Evolutionary conservation across 2,888 invertebrate genomes (phyloP), one percentile per base, ranked within the genome.

Genomic region (Platerodrilus igneus): DNA sequence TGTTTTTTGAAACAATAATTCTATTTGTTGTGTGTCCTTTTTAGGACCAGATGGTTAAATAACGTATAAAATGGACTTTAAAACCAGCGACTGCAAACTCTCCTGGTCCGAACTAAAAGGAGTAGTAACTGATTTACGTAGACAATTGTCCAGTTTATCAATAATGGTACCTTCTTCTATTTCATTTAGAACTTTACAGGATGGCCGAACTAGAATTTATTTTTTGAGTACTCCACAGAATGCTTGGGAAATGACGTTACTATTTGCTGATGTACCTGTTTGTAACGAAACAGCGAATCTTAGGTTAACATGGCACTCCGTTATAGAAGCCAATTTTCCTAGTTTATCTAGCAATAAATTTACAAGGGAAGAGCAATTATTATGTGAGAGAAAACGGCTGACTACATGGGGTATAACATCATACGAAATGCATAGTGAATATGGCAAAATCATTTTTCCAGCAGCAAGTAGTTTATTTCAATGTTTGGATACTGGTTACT

Each of bases 371-470:
- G 93, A 94, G 63, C 91, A 93, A 64, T 67, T 96, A 33, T 72
- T 93, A 43, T 84, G 91, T 75, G 96, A 96, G 66, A 71, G 96
- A 15, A 93, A 94, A 69, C 76, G 96, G 36, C 77, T 93, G 23
- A 86, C 92, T 0, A 87, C 88, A 0, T 91, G 89, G 84, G 93
- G 96, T 13, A 94, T 96, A 38, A 92, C 92, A 1, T 88, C 90
- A 0, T 96, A 94, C 60, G 92, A 94, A 65, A 74, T 93, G 33
- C 88, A 93, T 56, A 76, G 79, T 18, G 75, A 74, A 4, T 82
- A 84, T 14, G 92, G 92, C 15, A 81, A 86, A 58, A 82, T 96
- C 53, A 82, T 95, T 41, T 95, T 95, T 68, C 90, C 94, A 8
- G 89, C 92, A 42, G 84, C 87, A 0, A 87, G 90, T 37, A 86